These are phyloP conservation scores for Mesochorus sp. DNA, from an alignment of 2,888 invertebrate genomes.

Conservation along the genomic window DNA sequence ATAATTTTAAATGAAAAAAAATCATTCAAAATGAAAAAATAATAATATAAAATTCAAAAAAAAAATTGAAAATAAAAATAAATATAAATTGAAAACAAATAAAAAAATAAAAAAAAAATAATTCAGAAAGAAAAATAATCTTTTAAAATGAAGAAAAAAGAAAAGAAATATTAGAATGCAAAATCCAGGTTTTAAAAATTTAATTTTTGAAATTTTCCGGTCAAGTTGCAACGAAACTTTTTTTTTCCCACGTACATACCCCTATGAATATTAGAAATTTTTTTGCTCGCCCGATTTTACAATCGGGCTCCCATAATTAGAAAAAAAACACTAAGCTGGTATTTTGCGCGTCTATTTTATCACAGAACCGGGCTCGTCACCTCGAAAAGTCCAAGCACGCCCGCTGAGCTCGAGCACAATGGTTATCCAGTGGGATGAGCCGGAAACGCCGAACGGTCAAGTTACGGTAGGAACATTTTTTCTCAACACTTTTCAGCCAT, in stretches of 20 bases:
- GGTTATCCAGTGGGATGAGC: conserved; percentile 99
- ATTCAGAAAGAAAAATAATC: no score
- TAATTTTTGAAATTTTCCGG: no score
- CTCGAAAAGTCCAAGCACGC: conserved; percentile 95
- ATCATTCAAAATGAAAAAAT: no score
- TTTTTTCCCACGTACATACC: neutral
- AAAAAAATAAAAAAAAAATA: no score
- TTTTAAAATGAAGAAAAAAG: no score
- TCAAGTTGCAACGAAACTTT: neutral
- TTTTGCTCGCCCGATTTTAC: neutral
- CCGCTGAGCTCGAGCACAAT: conserved; percentile 97
- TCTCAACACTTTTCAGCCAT: conserved; percentile 14
- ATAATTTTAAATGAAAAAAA: no score
- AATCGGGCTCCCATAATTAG: neutral
- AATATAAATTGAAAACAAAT: no score
- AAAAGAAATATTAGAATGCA: no score
- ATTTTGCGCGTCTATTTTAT: no score
- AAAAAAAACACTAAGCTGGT: neutral
- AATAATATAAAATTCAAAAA: no score
- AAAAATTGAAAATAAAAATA: no score
- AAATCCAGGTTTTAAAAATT: no score
- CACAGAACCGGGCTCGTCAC: conserved; percentile 97
- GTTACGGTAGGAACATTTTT: conserved; percentile 89
- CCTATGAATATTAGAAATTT: neutral
- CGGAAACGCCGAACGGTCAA: conserved; percentile 98